These are phyloP conservation scores for Lasioglossum leucozonium DNA, from an alignment of 2,888 invertebrate species.

Conservation along the genomic window DNA sequence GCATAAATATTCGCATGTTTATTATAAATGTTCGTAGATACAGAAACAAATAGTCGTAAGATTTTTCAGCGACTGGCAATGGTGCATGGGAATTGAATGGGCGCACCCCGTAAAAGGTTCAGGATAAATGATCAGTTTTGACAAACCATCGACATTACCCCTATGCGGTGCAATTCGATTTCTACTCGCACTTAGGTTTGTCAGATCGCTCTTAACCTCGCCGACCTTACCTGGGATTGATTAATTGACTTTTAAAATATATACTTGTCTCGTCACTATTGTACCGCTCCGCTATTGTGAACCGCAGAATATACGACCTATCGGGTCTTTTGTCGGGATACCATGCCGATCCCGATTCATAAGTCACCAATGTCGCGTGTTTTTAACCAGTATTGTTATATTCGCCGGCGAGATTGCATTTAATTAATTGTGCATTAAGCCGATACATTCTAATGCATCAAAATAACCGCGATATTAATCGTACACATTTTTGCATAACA, in stretches of 20 bases:
- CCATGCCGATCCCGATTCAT: conserved; percentile 70
- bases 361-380: conserved; percentile 47
- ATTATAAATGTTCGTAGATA: background rate
- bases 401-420: background rate
- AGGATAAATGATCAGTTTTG: conserved; percentile 54
- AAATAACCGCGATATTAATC: background rate
- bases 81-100: background rate
- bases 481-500: background rate
- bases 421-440: background rate
- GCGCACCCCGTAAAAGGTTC: background rate
- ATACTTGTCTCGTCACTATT: conserved; percentile 74
- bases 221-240: conserved; percentile 72
- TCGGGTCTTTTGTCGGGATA: conserved; percentile 59
- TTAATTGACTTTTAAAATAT: conserved; percentile 78
- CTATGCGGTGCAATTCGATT: conserved; percentile 43
- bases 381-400: conserved; percentile 5
- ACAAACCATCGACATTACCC: conserved; percentile 52
- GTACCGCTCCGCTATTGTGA: conserved; percentile 68
- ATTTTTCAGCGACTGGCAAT: background rate
- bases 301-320: conserved; percentile 60
- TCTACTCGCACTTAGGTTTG: conserved; percentile 51
- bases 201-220: conserved; percentile 68
- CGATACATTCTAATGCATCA: background rate
- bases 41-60: background rate
- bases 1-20: background rate